Evolutionary conservation across 1,140 invertebrate species (phyloP).

Genomic region (Uloborus diversus): DNA sequence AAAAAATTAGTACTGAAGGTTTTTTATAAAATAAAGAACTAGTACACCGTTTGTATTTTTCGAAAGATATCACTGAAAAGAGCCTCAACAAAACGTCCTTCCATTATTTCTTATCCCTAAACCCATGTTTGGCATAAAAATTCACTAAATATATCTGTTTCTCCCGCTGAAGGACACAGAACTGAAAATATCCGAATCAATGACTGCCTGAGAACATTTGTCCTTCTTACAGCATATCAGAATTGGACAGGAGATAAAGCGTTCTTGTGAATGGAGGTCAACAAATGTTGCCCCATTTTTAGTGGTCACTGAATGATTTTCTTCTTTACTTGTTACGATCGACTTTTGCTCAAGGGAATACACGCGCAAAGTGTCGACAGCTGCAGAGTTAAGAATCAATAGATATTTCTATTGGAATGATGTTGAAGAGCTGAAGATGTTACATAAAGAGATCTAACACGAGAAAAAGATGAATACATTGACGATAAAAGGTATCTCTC

Average conservation of each 20-base stretch:
- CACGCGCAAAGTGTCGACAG: not conserved
- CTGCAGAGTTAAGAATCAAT: no score
- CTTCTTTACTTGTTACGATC: not conserved
- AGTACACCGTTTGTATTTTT: no score
- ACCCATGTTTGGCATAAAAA: not conserved
- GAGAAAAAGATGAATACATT: no score
- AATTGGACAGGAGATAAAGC: slow-evolving; percentile 32
- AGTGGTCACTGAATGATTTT: slow-evolving; percentile 32
- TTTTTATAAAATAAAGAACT: no score
- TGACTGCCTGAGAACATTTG: slow-evolving; percentile 32
- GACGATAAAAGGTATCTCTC: no score
- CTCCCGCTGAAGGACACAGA: not conserved
- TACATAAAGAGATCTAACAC: no score
- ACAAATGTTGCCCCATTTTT: slow-evolving; percentile 50
- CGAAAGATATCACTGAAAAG: no score
- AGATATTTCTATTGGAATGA: no score
- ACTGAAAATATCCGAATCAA: slow-evolving; percentile 19
- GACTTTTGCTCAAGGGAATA: not conserved
- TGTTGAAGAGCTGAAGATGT: no score
- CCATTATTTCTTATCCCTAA: no score
- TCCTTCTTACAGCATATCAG: slow-evolving; percentile 30
- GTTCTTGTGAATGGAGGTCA: slow-evolving; percentile 43
- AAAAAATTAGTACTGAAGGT: no score
- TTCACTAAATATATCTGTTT: not conserved
- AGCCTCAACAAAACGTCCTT: no score